phyloP scores from a whole-genome alignment of 2,888 invertebrate genomes.

The Beris morrisii region DNA sequence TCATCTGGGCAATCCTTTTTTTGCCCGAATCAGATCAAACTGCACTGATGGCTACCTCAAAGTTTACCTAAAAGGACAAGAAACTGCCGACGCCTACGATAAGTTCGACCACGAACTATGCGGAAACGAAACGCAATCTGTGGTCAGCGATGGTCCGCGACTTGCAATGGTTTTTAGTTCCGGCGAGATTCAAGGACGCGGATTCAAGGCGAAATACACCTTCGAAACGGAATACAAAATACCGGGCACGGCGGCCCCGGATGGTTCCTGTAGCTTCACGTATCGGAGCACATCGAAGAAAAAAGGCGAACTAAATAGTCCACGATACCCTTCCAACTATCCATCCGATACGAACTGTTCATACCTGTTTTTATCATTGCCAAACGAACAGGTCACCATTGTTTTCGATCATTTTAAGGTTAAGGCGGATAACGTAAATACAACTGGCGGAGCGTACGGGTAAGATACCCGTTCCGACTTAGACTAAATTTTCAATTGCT shows the following conservation, averaged over 20 bases:
- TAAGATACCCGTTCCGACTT: conserved; percentile 49
- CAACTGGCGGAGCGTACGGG: conserved; percentile 76
- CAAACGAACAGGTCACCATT: conserved; percentile 86
- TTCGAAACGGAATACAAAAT: conserved; percentile 82
- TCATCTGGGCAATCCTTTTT: background rate
- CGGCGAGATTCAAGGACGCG: conserved; percentile 85
- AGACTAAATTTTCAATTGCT: background rate
- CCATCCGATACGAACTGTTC: conserved; percentile 94
- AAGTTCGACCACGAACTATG: conserved; percentile 93
- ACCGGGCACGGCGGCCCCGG: conserved; percentile 90
- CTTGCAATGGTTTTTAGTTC: conserved; percentile 95
- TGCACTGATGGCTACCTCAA: conserved; percentile 91
- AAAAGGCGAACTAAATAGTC: conserved; percentile 92
- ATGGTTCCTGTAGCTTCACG: conserved; percentile 88
- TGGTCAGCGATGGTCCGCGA: conserved; percentile 88
- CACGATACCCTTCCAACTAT: conserved; percentile 95
- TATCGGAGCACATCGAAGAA: conserved; percentile 86
- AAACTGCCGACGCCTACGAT: conserved; percentile 88
- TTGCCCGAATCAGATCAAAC: conserved; percentile 56
- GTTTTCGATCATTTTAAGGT: conserved; percentile 92
- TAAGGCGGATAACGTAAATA: conserved; percentile 77
- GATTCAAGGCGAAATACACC: conserved; percentile 71
- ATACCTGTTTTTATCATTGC: conserved; percentile 83
- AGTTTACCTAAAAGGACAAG: conserved; percentile 88
- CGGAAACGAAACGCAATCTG: conserved; percentile 79